Evolutionary conservation across 2,113 vertebrate genomes (phyloP), one percentile per base, ranked within the genome.

Genomic region (Stomatorhinus ivindoensis): DNA sequence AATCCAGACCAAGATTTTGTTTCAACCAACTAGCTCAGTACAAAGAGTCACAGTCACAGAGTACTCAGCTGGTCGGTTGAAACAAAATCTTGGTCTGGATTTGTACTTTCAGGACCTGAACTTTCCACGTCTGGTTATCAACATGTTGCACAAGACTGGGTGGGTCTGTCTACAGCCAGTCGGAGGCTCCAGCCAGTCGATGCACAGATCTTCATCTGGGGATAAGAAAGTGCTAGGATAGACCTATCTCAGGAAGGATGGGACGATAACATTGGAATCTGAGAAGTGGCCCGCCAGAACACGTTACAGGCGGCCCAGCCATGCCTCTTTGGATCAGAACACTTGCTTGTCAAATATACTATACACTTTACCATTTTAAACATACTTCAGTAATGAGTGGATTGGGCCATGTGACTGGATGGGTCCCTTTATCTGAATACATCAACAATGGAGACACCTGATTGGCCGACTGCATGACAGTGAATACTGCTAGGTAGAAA

Each of bases 221-320:
- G 89, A 91, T 91, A 89, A 39, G 46, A 27, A 24, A n/a, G 0
- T 87, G 48, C 65, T 46, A 53, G 53, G 90, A 85, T 55, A 50
- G 31, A 58, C 88, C 89, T 85, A 92, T 93, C 92, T 90, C 89
- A 90, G 89, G 88, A 91, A 87, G 69, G 31, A 87, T 42, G 91
- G 91, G 90, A 91, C 89, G 92, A 89, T 90, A 88, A 94, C 91
- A 93, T 91, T 89, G 88, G 76, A 55, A 53, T 83, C 19, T 53
- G 39, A 42, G 61, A 83, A 87, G 87, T 61, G 61, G 31, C 83
- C 87, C 88, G 61, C 9, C 61, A 65, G n/a, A 65, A 65, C 61
- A 27, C 9, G 1, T 11, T 46, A 84, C 2, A n/a, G 19, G 80
- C 0, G 24, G 3, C 42, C 42, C 1, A 42, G 42, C 17, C 11